phyloP scores from a whole-genome alignment of 1,140 invertebrate species.

The Zophobas morio region DNA sequence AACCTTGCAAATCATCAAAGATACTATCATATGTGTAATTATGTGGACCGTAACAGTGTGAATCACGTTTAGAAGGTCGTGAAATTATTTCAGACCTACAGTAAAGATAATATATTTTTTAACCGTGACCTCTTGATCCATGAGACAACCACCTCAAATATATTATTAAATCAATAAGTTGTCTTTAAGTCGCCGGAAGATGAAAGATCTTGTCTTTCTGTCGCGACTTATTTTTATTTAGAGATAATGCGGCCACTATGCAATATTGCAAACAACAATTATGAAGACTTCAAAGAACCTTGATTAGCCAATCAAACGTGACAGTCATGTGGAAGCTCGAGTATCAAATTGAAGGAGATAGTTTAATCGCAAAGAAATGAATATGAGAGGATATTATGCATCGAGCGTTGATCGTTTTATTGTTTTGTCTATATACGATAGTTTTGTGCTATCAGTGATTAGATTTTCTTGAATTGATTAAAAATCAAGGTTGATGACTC shows the following conservation, averaged over 20 bases:
- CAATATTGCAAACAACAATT: not conserved
- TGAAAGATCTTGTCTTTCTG: conserved; percentile 13
- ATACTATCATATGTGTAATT: conserved; percentile 3
- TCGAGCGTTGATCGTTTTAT: no score
- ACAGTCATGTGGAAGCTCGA: not conserved
- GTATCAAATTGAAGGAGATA: no score
- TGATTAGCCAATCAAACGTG: not conserved
- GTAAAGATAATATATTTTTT: conserved; percentile 8
- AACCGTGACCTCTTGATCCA: conserved; percentile 4
- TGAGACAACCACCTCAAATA: conserved; percentile 9
- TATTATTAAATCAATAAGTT: conserved; percentile 5
- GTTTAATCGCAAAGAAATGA: no score
- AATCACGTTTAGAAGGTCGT: conserved; percentile 22
- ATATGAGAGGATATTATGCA: no score
- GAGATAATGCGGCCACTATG: not conserved
- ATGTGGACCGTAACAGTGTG: conserved; percentile 30
- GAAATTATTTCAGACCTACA: conserved; percentile 1
- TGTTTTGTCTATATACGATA: no score
- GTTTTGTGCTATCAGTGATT: not conserved
- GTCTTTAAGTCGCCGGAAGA: not conserved
- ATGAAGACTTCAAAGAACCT: not conserved
- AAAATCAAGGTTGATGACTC: conserved; percentile 16
- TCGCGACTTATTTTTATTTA: conserved; percentile 16
- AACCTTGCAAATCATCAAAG: conserved; percentile 25
- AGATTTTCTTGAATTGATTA: not conserved